phyloP scores from a whole-genome alignment of 2,888 invertebrate genomes.

The Euproctis similis region DNA sequence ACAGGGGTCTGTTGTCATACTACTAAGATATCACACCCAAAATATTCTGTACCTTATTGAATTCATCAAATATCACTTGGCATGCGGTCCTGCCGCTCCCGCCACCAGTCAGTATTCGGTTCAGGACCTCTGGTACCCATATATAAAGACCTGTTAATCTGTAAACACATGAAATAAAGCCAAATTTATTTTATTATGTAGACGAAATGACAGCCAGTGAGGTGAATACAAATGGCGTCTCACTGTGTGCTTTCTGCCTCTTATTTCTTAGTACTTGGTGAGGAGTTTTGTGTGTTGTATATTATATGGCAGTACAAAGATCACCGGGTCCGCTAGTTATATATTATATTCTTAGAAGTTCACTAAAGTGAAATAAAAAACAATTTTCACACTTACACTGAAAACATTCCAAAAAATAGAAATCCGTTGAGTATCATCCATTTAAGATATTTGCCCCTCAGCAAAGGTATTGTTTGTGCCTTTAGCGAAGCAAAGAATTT shows the following conservation, averaged over 20 bases:
- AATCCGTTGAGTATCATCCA: conserved; percentile 71
- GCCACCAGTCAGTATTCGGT: conserved; percentile 56
- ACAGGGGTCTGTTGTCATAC: too few relatives aligned
- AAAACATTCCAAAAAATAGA: conserved; percentile 79
- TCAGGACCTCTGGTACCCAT: conserved; percentile 77
- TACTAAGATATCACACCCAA: too few relatives aligned
- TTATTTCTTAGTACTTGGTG: too few relatives aligned
- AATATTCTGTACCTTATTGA: conserved; percentile 57
- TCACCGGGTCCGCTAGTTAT: too few relatives aligned
- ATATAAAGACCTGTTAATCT: conserved; percentile 73
- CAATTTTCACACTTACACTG: conserved; percentile 68
- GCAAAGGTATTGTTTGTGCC: conserved; percentile 70
- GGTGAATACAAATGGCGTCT: too few relatives aligned
- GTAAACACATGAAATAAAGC: conserved; percentile 14
- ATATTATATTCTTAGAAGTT: too few relatives aligned
- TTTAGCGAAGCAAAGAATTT: conserved; percentile 54
- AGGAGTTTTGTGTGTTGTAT: too few relatives aligned
- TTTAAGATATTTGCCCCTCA: conserved; percentile 68
- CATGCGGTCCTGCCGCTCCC: conserved; percentile 46
- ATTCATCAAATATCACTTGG: conserved; percentile 45
- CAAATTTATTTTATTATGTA: not conserved
- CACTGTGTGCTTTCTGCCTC: too few relatives aligned
- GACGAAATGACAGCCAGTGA: too few relatives aligned
- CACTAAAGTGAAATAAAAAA: too few relatives aligned
- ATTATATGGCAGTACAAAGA: too few relatives aligned